Evolutionary conservation across 2,888 invertebrate species (phyloP).

Genomic region (Apamea epomidion): DNA sequence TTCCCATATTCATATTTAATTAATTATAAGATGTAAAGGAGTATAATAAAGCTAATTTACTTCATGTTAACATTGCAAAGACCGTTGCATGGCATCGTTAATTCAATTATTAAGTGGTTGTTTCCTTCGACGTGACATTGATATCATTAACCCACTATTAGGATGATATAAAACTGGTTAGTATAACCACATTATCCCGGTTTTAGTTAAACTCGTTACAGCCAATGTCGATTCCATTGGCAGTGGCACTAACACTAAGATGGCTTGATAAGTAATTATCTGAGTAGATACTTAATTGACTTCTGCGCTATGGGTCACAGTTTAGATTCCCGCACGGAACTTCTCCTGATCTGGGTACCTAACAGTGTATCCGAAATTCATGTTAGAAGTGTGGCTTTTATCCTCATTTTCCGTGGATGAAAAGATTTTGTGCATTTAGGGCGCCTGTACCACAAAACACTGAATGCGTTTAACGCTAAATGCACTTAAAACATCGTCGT

Average conservation of each 20-base stretch:
- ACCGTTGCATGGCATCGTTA: background rate
- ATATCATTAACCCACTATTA: constrained; percentile 21
- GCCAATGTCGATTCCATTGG: background rate
- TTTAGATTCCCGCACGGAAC: background rate
- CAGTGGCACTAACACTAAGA: background rate
- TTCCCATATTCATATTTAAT: background rate
- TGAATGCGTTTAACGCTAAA: background rate
- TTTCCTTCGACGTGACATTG: constrained; percentile 20
- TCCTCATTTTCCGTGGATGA: background rate
- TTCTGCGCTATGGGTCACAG: background rate
- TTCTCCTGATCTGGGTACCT: background rate
- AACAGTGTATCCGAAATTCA: background rate
- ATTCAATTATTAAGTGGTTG: constrained; percentile 10
- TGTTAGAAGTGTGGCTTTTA: background rate
- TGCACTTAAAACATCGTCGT: background rate
- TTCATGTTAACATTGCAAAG: background rate
- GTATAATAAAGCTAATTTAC: background rate
- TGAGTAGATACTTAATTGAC: background rate
- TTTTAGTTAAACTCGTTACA: background rate
- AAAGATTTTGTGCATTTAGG: background rate
- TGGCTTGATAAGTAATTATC: background rate
- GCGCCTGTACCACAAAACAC: background rate
- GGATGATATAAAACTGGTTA: background rate
- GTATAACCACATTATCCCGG: background rate
- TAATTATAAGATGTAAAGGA: background rate